Evolutionary conservation across 2,888 invertebrate genomes (phyloP), one percentile per base, ranked within the genome.

Genomic region (Clunio marinus): DNA sequence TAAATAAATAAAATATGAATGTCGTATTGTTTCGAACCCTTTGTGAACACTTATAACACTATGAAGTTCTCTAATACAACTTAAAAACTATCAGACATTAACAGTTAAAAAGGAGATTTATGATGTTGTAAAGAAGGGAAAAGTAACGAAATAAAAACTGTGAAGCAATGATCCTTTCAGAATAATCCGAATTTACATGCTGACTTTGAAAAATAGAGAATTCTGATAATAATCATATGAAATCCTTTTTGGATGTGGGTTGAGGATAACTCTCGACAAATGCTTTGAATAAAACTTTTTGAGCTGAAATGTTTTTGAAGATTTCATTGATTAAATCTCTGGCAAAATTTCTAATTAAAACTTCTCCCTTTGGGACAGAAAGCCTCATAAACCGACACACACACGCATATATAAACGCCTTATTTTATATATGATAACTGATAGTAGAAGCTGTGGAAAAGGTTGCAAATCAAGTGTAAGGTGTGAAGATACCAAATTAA

Each of bases 401-500:
- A n/a, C n/a, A n/a, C n/a, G n/a, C n/a, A n/a, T n/a, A n/a, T n/a
- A n/a, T n/a, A n/a, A n/a, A n/a, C n/a, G n/a, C n/a, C n/a, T n/a
- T n/a, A n/a, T n/a, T n/a, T n/a, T n/a, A n/a, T n/a, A n/a, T n/a
- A n/a, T n/a, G n/a, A n/a, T n/a, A n/a, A n/a, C n/a, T n/a, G 32
- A 32, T 5, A 32, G 7, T 32, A 5, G 32, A 45, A 7, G 45
- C 45, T 45, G 45, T 10, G 45, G 3, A n/a, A 51, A 51, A 51
- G 51, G 51, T 51, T 51, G 22, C 51, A 51, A 17, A 17, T 17
- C 51, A 51, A 17, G 51, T 4, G 17, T 51, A n/a, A 51, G 51
- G 51, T 51, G 51, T 13, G 17, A 41, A 51, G 51, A 51, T n/a
- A 51, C 20, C 51, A 51, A 51, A 51, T 51, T 51, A 51, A 51